Evolutionary conservation across 30 jellyfish, hydroid and myxozoan species (phyloP).

Genomic region (Aurelia sp.): DNA sequence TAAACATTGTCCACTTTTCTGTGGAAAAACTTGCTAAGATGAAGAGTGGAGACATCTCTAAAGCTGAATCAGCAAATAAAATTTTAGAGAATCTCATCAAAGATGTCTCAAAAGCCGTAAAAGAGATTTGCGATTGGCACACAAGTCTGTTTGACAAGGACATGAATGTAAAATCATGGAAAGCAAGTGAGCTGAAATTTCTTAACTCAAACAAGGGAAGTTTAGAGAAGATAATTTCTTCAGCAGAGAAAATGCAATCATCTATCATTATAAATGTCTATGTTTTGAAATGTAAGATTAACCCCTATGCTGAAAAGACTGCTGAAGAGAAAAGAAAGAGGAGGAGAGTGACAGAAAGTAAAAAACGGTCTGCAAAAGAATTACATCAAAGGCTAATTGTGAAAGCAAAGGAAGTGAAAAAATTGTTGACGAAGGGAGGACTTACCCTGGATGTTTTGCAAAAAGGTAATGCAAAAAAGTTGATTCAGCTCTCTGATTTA

Average conservation of each 20-base stretch:
- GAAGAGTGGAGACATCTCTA: not conserved
- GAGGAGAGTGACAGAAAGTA: slow-evolving; percentile 48
- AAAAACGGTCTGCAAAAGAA: no score
- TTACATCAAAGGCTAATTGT: no score
- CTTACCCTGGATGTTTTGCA: slow-evolving; percentile 21
- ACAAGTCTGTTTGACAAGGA: not conserved
- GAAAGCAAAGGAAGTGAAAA: no score
- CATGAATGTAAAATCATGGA: not conserved
- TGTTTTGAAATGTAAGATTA: not conserved
- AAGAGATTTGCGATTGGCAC: not conserved
- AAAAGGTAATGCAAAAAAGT: slow-evolving; percentile 32
- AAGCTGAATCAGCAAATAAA: slow-evolving; percentile 42
- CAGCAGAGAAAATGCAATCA: no score
- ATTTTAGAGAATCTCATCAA: not conserved
- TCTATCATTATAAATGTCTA: not conserved
- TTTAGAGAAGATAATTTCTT: slow-evolving; percentile 8
- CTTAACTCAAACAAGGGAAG: not conserved
- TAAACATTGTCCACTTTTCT: slow-evolving; percentile 17
- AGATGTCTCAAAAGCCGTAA: not conserved
- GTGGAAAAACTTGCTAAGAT: not conserved
- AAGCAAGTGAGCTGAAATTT: slow-evolving; percentile 18
- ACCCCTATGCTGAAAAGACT: slow-evolving; percentile 26
- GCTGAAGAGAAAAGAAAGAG: slow-evolving; percentile 40
- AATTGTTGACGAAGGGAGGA: no score
- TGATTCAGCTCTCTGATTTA: slow-evolving; percentile 49